Conservation (phyloP, 2,888 invertebrate genomes). For the Rhopalosiphum nymphaeae region DNA sequence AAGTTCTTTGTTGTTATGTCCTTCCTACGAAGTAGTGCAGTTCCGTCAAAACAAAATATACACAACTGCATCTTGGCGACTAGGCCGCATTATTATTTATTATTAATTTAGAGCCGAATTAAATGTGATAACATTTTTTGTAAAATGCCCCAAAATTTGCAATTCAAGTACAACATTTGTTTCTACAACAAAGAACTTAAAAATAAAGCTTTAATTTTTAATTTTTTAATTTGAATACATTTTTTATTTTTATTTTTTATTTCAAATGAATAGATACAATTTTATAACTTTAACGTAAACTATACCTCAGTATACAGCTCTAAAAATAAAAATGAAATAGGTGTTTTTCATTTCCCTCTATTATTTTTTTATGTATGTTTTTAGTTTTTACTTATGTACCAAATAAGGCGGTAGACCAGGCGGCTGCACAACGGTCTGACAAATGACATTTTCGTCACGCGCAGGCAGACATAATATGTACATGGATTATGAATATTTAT, state of each 20-base stretch:
- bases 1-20: too few relatives aligned
- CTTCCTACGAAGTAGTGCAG: too few relatives aligned
- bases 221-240: neutral
- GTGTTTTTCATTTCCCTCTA: neutral
- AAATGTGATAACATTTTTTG: too few relatives aligned
- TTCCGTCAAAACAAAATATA: too few relatives aligned
- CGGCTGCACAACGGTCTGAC: neutral
- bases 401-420: neutral
- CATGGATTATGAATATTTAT: neutral
- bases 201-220: neutral
- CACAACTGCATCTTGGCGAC: too few relatives aligned
- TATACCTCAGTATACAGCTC: neutral
- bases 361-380: neutral
- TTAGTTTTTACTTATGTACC: neutral
- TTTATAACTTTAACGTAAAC: neutral
- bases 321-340: neutral
- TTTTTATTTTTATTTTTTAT: neutral
- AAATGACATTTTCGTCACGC: neutral
- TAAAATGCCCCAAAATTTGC: too few relatives aligned
- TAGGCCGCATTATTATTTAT: too few relatives aligned
- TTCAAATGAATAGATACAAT: too few relatives aligned
- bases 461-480: neutral
- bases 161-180: neutral
- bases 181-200: neutral
- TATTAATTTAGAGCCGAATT: too few relatives aligned